Evolutionary conservation across 1,140 invertebrate genomes (phyloP).

Genomic region (Nymphalis io): DNA sequence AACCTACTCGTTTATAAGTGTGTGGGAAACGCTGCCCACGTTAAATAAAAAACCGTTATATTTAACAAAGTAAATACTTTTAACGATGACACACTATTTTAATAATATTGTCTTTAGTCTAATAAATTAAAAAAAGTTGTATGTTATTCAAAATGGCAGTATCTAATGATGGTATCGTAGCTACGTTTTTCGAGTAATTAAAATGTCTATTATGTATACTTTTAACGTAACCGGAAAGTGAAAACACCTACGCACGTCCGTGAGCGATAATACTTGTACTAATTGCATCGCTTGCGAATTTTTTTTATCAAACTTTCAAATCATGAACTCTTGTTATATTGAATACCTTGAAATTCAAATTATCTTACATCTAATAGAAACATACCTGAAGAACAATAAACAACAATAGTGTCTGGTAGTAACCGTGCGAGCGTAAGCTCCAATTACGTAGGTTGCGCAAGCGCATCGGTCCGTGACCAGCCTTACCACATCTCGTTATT

Average conservation of each 20-base stretch:
- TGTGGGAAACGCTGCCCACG: neutral
- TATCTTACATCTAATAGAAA: neutral
- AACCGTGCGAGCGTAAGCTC: slow-evolving; percentile 39
- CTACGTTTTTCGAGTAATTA: neutral
- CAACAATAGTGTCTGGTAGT: slow-evolving; percentile 23
- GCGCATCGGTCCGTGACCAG: slow-evolving; percentile 38
- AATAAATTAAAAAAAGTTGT: neutral
- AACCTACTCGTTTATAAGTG: neutral
- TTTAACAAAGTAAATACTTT: neutral
- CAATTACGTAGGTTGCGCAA: slow-evolving; percentile 51
- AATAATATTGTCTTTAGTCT: no score
- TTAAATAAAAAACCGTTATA: neutral
- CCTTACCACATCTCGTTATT: slow-evolving; percentile 41
- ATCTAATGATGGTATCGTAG: neutral
- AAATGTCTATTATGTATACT: neutral
- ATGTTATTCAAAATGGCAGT: neutral
- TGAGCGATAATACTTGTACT: neutral
- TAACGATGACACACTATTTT: neutral
- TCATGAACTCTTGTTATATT: neutral
- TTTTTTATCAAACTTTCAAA: slow-evolving; percentile 9
- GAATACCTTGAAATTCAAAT: slow-evolving; percentile 17
- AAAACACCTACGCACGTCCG: slow-evolving; percentile 9
- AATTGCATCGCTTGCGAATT: slow-evolving; percentile 7
- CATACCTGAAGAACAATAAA: slow-evolving; percentile 5
- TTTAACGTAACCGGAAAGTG: slow-evolving; percentile 23